A percentile compares a stretch with the other conserved stretches of the same genome.
Conservation (phyloP, 2,888 invertebrate species). For the Drosophila limbata region DNA sequence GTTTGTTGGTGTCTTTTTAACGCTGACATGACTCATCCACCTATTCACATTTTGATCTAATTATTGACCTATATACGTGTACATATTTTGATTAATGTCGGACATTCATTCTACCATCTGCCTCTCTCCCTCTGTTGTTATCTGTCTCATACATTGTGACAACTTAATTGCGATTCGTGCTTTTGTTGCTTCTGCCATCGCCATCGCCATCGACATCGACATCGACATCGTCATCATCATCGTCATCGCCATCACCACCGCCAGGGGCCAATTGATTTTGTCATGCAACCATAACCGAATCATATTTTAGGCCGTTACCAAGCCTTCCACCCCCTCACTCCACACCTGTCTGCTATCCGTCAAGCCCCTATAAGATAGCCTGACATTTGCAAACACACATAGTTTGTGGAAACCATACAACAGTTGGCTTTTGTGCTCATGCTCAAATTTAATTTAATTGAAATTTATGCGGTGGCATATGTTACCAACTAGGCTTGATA, state of each 20-base stretch:
- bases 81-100: conserved; percentile 31
- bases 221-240: conserved; percentile 13
- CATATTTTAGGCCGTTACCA: conserved; percentile 29
- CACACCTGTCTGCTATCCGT: neutral
- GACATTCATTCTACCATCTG: conserved; percentile 1
- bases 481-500: conserved; percentile 19
- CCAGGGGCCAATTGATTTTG: conserved; percentile 57
- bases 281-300: conserved; percentile 53
- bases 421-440: conserved; percentile 24
- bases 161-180: conserved; percentile 45
- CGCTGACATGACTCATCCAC: conserved; percentile 18
- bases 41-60: conserved; percentile 17
- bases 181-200: conserved; percentile 28
- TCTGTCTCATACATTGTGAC: conserved; percentile 14
- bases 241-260: conserved; percentile 16
- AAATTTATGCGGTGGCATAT: conserved; percentile 39
- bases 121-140: neutral
- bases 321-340: neutral
- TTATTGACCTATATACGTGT: conserved; percentile 26
- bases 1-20: conserved; percentile 3
- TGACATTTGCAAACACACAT: conserved; percentile 44
- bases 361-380: conserved; percentile 4
- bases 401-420: conserved; percentile 48
- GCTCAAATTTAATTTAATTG: conserved; percentile 38
- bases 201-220: conserved; percentile 11